Evolutionary conservation across 2,113 vertebrate genomes (phyloP).

Genomic region (Rhabdomys dilectus): DNA sequence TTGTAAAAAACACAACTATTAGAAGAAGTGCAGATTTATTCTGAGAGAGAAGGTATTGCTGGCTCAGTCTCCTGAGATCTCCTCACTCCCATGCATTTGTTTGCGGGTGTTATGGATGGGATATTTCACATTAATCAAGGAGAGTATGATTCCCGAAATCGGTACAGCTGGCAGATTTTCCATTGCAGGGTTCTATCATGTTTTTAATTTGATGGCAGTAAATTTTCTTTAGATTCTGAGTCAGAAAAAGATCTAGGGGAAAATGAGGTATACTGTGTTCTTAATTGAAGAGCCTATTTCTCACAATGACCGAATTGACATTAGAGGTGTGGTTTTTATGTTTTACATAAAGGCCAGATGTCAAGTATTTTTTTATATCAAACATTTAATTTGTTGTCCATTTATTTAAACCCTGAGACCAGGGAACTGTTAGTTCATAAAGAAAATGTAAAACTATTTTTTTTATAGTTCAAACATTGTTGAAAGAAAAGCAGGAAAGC

Average conservation of each 20-base stretch:
- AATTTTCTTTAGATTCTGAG: constrained; percentile 66
- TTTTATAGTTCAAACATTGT: constrained; percentile 72
- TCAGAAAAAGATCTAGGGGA: constrained; percentile 68
- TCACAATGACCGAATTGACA: constrained; percentile 68
- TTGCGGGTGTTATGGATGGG: constrained; percentile 56
- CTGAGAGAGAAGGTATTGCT: constrained; percentile 63
- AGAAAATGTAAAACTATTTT: constrained; percentile 76
- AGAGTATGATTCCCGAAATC: constrained; percentile 43
- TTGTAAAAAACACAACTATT: constrained; percentile 60
- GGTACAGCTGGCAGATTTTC: neutral
- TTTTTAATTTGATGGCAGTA: constrained; percentile 51
- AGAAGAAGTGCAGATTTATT: constrained; percentile 36
- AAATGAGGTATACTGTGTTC: constrained; percentile 67
- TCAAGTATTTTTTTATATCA: constrained; percentile 78
- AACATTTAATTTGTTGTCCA: constrained; percentile 84
- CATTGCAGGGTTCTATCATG: neutral
- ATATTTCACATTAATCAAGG: constrained; percentile 67
- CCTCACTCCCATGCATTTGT: constrained; percentile 38
- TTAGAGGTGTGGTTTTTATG: constrained; percentile 77
- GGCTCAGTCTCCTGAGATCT: constrained; percentile 64
- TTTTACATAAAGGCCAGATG: constrained; percentile 80
- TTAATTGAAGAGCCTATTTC: constrained; percentile 68
- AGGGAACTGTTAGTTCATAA: constrained; percentile 79
- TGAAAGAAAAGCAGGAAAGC: constrained; percentile 74
- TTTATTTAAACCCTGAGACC: constrained; percentile 81